Conservation (phyloP, 2,888 invertebrate species). For the Leucania comma region DNA sequence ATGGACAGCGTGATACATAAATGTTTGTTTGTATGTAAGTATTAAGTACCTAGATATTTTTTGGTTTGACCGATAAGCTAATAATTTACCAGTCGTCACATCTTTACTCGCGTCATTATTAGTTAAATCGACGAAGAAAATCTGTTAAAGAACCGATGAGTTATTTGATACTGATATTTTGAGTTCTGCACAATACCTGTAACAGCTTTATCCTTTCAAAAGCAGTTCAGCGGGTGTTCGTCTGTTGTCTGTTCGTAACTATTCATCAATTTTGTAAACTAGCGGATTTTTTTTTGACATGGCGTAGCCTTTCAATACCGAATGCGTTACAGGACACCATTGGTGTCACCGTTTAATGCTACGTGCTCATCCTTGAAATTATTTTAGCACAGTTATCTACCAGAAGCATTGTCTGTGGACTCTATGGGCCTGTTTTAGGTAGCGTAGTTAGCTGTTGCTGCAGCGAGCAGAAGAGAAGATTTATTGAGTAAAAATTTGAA, state of each 20-base stretch:
- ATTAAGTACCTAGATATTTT: neutral
- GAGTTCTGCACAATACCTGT: neutral
- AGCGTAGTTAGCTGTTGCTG: neutral
- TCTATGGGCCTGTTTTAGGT: slow-evolving; percentile 6
- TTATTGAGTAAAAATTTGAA: too few species aligned
- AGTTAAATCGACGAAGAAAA: neutral
- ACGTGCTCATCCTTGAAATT: neutral
- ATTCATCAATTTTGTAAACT: neutral
- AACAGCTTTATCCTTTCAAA: neutral
- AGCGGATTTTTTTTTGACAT: slow-evolving; percentile 5
- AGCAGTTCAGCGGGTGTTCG: neutral
- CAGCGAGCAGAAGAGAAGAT: too few species aligned
- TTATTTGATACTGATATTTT: neutral
- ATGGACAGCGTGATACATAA: neutral
- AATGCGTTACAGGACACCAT: slow-evolving; percentile 15
- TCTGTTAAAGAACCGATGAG: neutral
- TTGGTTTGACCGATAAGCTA: neutral
- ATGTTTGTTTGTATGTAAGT: too few species aligned
- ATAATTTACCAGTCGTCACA: neutral
- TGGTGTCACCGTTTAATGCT: neutral
- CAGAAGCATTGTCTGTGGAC: slow-evolving; percentile 11
- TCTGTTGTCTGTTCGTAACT: neutral
- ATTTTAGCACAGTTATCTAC: slow-evolving; percentile 12
- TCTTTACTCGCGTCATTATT: neutral
- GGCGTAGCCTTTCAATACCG: slow-evolving; percentile 6